These are phyloP conservation scores for Cactoblastis cactorum DNA, from an alignment of 2,888 invertebrate genomes.

Conservation along the genomic window DNA sequence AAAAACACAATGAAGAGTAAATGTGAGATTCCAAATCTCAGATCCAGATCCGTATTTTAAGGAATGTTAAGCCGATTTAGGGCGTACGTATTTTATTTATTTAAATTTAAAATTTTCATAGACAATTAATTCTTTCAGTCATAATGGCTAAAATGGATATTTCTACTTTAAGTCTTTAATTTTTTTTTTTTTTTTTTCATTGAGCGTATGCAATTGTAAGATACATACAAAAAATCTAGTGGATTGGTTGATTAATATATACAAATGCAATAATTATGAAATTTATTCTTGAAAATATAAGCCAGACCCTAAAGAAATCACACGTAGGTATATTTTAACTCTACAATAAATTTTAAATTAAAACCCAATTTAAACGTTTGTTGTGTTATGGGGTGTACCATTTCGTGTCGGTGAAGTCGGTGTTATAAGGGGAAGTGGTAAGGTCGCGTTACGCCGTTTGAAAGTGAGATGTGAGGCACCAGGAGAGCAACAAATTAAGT, in stretches of 20 bases:
- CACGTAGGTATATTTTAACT: background rate
- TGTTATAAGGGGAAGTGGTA: constrained; percentile 60
- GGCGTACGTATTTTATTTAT: background rate
- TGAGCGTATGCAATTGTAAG: too few relatives aligned
- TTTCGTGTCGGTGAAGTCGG: constrained; percentile 53
- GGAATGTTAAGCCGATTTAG: constrained; percentile 20
- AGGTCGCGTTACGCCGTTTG: constrained; percentile 77
- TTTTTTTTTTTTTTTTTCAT: too few relatives aligned
- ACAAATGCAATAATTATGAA: too few relatives aligned
- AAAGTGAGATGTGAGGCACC: constrained; percentile 78
- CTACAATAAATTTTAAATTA: background rate
- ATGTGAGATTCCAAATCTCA: too few relatives aligned
- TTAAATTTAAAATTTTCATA: background rate
- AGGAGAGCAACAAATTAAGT: constrained; percentile 80
- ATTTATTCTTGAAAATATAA: too few relatives aligned
- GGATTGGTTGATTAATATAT: too few relatives aligned
- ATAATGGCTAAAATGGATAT: too few relatives aligned
- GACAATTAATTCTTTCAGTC: constrained; percentile 7
- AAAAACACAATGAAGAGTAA: too few relatives aligned
- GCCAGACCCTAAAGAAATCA: too few relatives aligned
- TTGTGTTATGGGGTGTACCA: constrained; percentile 40
- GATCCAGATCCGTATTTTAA: too few relatives aligned
- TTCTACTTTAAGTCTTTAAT: too few relatives aligned
- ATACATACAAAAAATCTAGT: too few relatives aligned
- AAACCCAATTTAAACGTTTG: background rate